Base-by-base conservation (phyloP, 2,797 vertebrate species). In the Myoxocephalus aenaeus region DNA sequence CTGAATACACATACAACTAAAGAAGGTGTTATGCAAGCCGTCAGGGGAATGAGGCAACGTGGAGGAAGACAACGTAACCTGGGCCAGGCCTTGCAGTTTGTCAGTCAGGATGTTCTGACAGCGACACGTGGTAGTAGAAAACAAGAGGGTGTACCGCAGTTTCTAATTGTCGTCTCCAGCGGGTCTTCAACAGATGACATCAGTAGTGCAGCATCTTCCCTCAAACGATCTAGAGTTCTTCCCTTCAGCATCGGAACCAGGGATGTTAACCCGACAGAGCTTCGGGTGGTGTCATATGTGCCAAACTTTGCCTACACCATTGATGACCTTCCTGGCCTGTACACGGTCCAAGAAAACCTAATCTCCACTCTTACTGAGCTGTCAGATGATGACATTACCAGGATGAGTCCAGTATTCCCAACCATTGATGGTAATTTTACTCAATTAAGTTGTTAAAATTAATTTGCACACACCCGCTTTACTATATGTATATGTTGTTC, bases 51-150 rank as follows among this genome's bases (percentile, higher is more conserved):
- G 68, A 92, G 86, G 12, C 85, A 96, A 51, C 92, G 93, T 83
- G 96, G 97, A 14, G 98, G 98, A 13, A 93, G 90, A 7, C 87
- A 93, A 18, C 94, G 97, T 67, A 98, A 99, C 85, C 96, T 97
- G 0, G 98, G 98, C 27, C 94, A 94, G 8, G 97, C 97, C 17
- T 89, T 99, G 0, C 93, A 96, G 71, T 97, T 96, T 48, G 93
- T 98, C 36, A 90, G 89, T 73, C 92, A 74, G 63, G 95, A 97
- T 0, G 86, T 97, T 29, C 94, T 99, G 76, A 94, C 93, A 0
- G 85, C 90, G 59, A 90, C 87, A 0, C 94, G 90, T 0, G 95
- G 96, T 7, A 92, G 95, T 83, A 93, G 96, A 62, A 94, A 84
- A 58, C 77, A 91, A 65, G 94, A 96, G 2, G 93, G 94, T 69